These are phyloP conservation scores for Drosophila antonietae DNA, from an alignment of 2,888 invertebrate genomes.

Conservation along the genomic window DNA sequence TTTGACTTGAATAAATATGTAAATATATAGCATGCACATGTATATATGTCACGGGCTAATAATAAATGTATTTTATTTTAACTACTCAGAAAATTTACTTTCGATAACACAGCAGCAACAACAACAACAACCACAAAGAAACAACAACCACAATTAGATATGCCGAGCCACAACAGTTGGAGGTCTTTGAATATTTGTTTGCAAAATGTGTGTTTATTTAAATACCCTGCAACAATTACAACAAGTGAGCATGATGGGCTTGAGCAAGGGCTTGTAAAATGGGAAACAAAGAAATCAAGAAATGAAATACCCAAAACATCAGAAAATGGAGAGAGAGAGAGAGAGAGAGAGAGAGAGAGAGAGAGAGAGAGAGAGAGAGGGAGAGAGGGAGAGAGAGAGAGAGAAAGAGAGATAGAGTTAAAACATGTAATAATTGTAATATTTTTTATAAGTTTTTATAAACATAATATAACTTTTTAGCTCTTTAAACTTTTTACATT, in stretches of 20 bases:
- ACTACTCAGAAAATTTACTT: constrained; percentile 55
- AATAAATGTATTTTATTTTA: constrained; percentile 53
- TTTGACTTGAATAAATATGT: background rate
- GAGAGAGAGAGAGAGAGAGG: background rate
- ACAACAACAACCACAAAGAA: background rate
- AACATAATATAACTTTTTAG: no score
- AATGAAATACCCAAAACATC: background rate
- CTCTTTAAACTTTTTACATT: no score
- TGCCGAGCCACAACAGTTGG: constrained; percentile 8
- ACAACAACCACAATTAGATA: constrained; percentile 34
- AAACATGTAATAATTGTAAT: no score
- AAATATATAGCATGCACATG: background rate
- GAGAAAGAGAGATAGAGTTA: background rate
- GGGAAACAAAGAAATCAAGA: background rate
- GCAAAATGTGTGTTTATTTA: constrained; percentile 11
- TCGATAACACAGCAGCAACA: constrained; percentile 54
- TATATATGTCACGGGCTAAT: constrained; percentile 55
- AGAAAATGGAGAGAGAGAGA: background rate
- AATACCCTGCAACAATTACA: constrained; percentile 8
- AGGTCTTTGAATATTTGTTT: constrained; percentile 18
- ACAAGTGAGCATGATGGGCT: background rate
- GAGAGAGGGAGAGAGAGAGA: background rate
- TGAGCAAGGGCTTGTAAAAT: background rate
- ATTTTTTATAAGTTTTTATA: no score
- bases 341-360: background rate